phyloP scores from a whole-genome alignment of 64 coral and sea anemone genomes.

The Hydrozoanthus tunicans region DNA sequence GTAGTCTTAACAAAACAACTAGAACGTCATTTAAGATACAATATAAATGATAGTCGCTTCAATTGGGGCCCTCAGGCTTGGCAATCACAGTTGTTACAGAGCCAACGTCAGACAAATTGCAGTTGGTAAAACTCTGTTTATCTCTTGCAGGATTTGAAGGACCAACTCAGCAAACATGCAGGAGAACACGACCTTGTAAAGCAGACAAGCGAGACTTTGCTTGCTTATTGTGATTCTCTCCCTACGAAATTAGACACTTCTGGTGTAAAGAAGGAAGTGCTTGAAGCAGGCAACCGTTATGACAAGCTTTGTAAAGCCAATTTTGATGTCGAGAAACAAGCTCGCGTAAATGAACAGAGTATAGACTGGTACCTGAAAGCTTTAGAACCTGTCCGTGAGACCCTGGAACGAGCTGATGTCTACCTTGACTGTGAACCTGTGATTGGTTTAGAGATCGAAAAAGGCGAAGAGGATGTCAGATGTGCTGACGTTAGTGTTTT shows the following conservation, averaged over 20 bases:
- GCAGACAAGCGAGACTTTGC: slow-evolving; percentile 47
- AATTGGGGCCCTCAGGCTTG: too few relatives aligned
- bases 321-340: slow-evolving; percentile 77
- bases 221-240: slow-evolving; percentile 54
- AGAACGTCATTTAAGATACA: too few relatives aligned
- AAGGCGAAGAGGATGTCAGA: slow-evolving; percentile 79
- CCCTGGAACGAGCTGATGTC: slow-evolving; percentile 58
- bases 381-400: slow-evolving; percentile 68
- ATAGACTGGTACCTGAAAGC: slow-evolving; percentile 77
- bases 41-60: too few relatives aligned
- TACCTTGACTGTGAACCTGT: slow-evolving; percentile 80
- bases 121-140: neutral
- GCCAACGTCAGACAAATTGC: neutral
- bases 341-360: slow-evolving; percentile 69
- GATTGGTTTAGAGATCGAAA: slow-evolving; percentile 77
- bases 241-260: slow-evolving; percentile 72
- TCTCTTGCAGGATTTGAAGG: slow-evolving; percentile 59
- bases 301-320: slow-evolving; percentile 76
- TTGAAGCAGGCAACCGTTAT: slow-evolving; percentile 66
- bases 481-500: slow-evolving; percentile 66
- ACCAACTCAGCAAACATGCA: slow-evolving; percentile 31
- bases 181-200: slow-evolving; percentile 63
- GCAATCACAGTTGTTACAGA: neutral
- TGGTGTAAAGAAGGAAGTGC: slow-evolving; percentile 72
- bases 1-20: too few relatives aligned